These are phyloP conservation scores for Cheirogaleus medius DNA, from an alignment of 2,113 vertebrate species.

Conservation along the genomic window DNA sequence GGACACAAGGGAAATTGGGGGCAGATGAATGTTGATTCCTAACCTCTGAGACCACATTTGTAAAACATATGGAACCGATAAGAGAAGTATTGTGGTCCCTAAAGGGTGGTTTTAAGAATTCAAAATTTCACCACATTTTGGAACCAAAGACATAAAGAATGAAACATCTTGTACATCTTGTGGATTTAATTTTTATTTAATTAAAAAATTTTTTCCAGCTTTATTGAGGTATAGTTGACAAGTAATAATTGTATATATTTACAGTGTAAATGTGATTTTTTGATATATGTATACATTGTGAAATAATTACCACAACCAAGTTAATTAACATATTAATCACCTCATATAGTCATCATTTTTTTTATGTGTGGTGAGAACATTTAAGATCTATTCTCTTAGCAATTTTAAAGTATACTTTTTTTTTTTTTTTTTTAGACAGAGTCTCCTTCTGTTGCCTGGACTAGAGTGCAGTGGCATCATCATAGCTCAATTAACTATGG, in stretches of 20 bases:
- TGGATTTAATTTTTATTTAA: not conserved
- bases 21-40: conserved; percentile 18
- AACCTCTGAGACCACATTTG: conserved; percentile 18
- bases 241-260: not conserved
- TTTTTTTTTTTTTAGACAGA: not conserved
- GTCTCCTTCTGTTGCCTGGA: not conserved
- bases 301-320: not conserved
- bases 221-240: not conserved
- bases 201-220: not conserved
- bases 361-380: not conserved
- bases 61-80: conserved; percentile 48
- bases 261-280: not conserved
- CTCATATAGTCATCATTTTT: not conserved
- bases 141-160: conserved; percentile 10
- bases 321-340: not conserved
- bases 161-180: not conserved
- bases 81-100: conserved; percentile 17
- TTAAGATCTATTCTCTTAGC: not conserved
- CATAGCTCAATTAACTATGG: not conserved
- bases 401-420: not conserved
- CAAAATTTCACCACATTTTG: conserved; percentile 20
- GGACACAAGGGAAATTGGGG: not conserved
- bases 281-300: not conserved
- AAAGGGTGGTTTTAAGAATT: conserved; percentile 29
- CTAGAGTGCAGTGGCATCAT: not conserved